These are phyloP conservation scores for Hylia prasina DNA, from an alignment of 2,113 vertebrate species.

Conservation along the genomic window DNA sequence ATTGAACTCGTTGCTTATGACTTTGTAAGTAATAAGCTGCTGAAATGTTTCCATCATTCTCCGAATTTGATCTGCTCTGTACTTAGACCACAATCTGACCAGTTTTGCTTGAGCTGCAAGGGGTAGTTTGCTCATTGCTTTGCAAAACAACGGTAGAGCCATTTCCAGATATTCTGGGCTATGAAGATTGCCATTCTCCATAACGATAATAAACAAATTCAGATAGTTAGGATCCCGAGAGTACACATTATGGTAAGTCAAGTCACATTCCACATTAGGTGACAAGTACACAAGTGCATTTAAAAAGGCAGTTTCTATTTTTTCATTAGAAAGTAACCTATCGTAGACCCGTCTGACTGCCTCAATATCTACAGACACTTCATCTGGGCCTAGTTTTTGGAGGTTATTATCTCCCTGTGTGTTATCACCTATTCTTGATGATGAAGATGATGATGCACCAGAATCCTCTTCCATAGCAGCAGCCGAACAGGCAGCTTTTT, in stretches of 20 bases:
- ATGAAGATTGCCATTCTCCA: slow-evolving; percentile 97
- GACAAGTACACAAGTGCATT: slow-evolving; percentile 94
- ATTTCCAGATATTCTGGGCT: slow-evolving; percentile 97
- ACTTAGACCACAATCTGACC: slow-evolving; percentile 88
- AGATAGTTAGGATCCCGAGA: slow-evolving; percentile 92
- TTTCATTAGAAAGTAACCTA: slow-evolving; percentile 86
- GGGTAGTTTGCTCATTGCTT: slow-evolving; percentile 95
- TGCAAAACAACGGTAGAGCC: slow-evolving; percentile 94
- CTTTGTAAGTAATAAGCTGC: slow-evolving; percentile 97
- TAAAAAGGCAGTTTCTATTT: slow-evolving; percentile 91
- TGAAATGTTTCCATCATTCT: slow-evolving; percentile 98
- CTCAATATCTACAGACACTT: slow-evolving; percentile 89
- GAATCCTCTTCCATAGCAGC: slow-evolving; percentile 88
- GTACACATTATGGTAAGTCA: slow-evolving; percentile 95
- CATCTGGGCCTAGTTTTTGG: slow-evolving; percentile 76
- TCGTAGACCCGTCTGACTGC: slow-evolving; percentile 90
- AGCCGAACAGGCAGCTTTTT: slow-evolving; percentile 84
- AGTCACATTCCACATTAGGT: slow-evolving; percentile 95
- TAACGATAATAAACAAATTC: slow-evolving; percentile 94
- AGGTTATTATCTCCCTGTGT: slow-evolving; percentile 74
- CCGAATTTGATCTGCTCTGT: slow-evolving; percentile 83
- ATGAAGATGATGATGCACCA: slow-evolving; percentile 74
- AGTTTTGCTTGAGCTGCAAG: slow-evolving; percentile 87
- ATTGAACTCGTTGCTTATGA: slow-evolving; percentile 94
- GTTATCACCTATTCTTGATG: slow-evolving; percentile 77